Evolutionary conservation across 2,888 invertebrate species (phyloP), one percentile per base, ranked within the genome.

Genomic region (Clusia tigrina): DNA sequence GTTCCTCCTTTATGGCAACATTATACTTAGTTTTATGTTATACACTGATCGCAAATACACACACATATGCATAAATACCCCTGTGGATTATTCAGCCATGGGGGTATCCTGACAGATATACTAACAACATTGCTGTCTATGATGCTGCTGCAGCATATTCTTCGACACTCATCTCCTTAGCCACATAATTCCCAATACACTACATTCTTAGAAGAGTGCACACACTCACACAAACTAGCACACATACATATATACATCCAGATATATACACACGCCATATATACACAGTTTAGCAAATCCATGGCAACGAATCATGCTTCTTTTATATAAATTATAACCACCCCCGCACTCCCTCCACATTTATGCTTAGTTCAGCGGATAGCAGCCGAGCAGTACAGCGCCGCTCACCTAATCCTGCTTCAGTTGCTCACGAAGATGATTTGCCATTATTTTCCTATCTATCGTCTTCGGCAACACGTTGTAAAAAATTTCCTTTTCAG

Each of bases 251-350:
- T 54, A 20, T n/a, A 5, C n/a, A 26, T 52, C n/a, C n/a, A n/a
- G n/a, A n/a, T n/a, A n/a, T n/a, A n/a, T n/a, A n/a, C n/a, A 24
- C 6, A 9, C 23, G 23, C 23, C 15, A 10, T n/a, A n/a, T n/a
- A n/a, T n/a, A n/a, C n/a, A n/a, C 58, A 59, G 22, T 22, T 25
- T 53, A 38, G 53, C 37, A 55, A 63, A 59, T 57, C 48, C 52
- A 38, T 25, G 51, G 58, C 26, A 64, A 64, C 61, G 61, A 64
- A 64, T 64, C 63, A 64, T 60, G 54, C 54, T 57, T n/a, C n/a
- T n/a, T 60, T 64, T 60, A 60, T 48, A 48, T 57, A 57, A 55
- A 37, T 38, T 42, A 55, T 15, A 37, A 2, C 2, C 17, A 32
- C 23, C 18, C 18, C 5, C 12, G 37, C 15, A 38, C 10, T 53